A percentile compares a stretch with the other conserved stretches of the same genome.
Evolutionary conservation across 2,113 vertebrate genomes (phyloP).

Genomic region (Vicugna pacos): DNA sequence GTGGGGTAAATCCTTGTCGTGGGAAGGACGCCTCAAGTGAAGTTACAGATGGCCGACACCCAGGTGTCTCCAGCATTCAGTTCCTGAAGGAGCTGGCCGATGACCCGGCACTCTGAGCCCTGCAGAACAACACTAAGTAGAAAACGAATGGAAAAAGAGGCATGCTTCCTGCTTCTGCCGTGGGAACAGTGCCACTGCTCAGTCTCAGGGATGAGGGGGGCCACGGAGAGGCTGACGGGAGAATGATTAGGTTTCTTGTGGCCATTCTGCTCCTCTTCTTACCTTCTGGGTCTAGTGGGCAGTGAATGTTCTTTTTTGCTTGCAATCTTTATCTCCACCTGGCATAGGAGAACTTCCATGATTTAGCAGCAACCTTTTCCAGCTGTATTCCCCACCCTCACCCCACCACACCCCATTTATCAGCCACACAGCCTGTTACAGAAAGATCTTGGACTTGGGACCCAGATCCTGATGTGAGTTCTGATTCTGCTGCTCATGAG

Average conservation of each 20-base stretch:
- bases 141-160: not conserved
- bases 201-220: not conserved
- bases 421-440: rapidly evolving
- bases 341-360: not conserved
- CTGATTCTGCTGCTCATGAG: not conserved
- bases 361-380: not conserved
- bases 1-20: rapidly evolving
- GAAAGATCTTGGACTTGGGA: not conserved
- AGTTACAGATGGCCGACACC: not conserved
- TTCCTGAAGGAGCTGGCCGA: not conserved
- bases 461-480: not conserved
- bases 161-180: rapidly evolving
- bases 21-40: not conserved
- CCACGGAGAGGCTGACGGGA: not conserved
- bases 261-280: rapidly evolving
- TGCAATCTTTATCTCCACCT: not conserved
- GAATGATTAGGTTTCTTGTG: too few relatives aligned
- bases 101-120: not conserved
- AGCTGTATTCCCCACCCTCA: not conserved
- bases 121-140: not conserved
- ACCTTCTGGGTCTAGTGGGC: not conserved
- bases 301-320: not conserved
- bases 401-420: not conserved
- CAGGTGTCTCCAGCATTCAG: not conserved
- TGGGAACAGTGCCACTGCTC: too few relatives aligned